Evolutionary conservation across 2,113 vertebrate genomes (phyloP).

Genomic region (Gopherus flavomarginatus): DNA sequence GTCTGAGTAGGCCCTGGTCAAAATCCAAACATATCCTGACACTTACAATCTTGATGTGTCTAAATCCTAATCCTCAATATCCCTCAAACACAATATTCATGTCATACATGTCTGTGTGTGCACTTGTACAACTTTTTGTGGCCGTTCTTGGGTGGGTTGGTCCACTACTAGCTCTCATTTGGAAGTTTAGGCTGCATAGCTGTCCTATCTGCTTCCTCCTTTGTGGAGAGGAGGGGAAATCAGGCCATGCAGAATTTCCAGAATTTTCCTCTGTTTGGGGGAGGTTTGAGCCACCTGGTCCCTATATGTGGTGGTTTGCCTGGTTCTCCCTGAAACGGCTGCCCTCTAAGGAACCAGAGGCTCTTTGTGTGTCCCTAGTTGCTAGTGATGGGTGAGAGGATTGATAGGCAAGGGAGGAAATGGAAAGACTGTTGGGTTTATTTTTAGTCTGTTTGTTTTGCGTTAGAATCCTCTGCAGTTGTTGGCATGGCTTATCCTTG

Average conservation of each 20-base stretch:
- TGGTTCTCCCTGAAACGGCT: background rate
- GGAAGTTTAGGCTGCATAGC: background rate
- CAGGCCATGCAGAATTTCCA: background rate
- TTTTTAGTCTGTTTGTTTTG: conserved; percentile 36
- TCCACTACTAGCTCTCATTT: background rate
- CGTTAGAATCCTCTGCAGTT: conserved; percentile 16
- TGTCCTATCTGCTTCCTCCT: background rate
- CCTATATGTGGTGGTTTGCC: background rate
- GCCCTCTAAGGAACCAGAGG: background rate
- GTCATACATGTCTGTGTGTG: background rate
- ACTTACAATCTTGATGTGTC: background rate
- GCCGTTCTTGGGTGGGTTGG: background rate
- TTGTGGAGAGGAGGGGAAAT: background rate
- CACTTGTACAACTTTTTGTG: background rate
- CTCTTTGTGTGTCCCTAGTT: background rate
- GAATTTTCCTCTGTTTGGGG: background rate
- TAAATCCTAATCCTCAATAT: background rate
- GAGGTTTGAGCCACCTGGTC: background rate
- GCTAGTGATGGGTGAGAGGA: background rate
- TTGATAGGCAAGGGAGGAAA: background rate
- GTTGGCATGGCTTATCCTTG: conserved; percentile 13
- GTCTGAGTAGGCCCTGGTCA: background rate
- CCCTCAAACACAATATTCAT: background rate
- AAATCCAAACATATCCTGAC: background rate
- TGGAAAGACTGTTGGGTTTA: conserved; percentile 7